These are phyloP conservation scores for Zophobas morio DNA, from an alignment of 1,140 invertebrate species.

Conservation along the genomic window DNA sequence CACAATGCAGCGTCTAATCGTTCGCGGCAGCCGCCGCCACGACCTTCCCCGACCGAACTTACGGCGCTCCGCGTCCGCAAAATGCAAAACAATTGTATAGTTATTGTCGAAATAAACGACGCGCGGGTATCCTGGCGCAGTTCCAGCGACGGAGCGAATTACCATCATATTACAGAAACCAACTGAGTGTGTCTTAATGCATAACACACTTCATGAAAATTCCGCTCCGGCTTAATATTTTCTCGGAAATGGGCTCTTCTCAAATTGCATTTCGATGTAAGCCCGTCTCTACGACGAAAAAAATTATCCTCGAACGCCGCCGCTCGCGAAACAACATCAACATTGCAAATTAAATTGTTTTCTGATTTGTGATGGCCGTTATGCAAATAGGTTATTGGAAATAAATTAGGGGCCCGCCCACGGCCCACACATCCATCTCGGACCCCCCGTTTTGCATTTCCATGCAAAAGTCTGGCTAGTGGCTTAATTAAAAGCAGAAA, in stretches of 20 bases:
- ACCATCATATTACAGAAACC: constrained; percentile 54
- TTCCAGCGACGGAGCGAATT: constrained; percentile 47
- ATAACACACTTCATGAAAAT: constrained; percentile 52
- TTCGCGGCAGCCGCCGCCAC: constrained; percentile 44
- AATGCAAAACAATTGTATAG: constrained; percentile 53
- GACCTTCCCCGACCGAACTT: constrained; percentile 44
- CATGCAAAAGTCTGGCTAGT: background rate
- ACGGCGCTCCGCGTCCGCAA: constrained; percentile 43
- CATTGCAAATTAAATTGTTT: constrained; percentile 37
- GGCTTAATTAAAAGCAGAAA: constrained; percentile 3
- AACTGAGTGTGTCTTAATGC: constrained; percentile 53
- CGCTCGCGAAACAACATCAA: constrained; percentile 24
- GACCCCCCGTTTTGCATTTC: background rate
- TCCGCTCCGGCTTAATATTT: constrained; percentile 48
- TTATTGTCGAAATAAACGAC: constrained; percentile 52
- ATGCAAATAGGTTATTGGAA: constrained; percentile 21
- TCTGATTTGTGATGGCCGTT: constrained; percentile 34
- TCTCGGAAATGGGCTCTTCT: constrained; percentile 47
- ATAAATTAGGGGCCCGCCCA: constrained; percentile 9
- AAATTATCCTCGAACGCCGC: background rate
- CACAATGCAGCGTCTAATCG: constrained; percentile 19
- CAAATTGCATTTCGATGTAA: constrained; percentile 48
- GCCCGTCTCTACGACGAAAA: constrained; percentile 12
- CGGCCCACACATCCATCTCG: background rate
- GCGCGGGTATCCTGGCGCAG: constrained; percentile 26